Evolutionary conservation across 64 coral and sea anemone genomes (phyloP).

Genomic region (Stylophora pistillata): DNA sequence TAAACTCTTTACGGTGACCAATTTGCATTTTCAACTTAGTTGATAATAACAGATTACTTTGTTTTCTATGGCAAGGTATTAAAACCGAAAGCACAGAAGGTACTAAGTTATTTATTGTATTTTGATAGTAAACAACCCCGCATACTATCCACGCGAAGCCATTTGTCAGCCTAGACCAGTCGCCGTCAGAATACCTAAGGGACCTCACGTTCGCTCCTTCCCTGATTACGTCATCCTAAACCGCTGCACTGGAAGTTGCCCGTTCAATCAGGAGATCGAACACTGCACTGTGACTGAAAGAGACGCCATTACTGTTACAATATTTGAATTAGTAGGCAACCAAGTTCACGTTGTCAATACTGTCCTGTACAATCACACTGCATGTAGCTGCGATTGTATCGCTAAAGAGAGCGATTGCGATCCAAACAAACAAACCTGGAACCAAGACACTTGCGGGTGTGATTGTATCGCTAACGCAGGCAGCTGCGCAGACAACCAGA

Average conservation of each 20-base stretch:
- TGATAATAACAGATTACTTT: too few species aligned
- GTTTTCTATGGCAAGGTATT: too few species aligned
- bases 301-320: background rate
- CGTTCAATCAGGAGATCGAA: background rate
- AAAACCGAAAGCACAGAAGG: too few species aligned
- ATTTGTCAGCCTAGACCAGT: background rate
- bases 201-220: background rate
- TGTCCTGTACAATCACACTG: slow-evolving; percentile 45
- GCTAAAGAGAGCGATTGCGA: slow-evolving; percentile 20
- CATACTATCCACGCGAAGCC: background rate
- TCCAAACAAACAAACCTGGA: background rate
- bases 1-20: too few species aligned
- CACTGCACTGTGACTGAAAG: slow-evolving; percentile 32
- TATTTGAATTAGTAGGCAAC: background rate
- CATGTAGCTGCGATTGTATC: slow-evolving; percentile 41
- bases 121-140: background rate
- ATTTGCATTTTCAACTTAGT: too few species aligned
- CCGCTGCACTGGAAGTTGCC: slow-evolving; percentile 31
- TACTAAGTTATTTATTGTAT: background rate
- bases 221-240: slow-evolving; percentile 3
- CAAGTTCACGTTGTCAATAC: background rate
- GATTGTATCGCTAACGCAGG: background rate
- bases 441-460: slow-evolving; percentile 1
- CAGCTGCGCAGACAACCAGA: background rate
- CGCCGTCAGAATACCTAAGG: background rate